Evolutionary conservation across 1,140 invertebrate genomes (phyloP), one percentile per base, ranked within the genome.

Genomic region (Drosophila setifemur): DNA sequence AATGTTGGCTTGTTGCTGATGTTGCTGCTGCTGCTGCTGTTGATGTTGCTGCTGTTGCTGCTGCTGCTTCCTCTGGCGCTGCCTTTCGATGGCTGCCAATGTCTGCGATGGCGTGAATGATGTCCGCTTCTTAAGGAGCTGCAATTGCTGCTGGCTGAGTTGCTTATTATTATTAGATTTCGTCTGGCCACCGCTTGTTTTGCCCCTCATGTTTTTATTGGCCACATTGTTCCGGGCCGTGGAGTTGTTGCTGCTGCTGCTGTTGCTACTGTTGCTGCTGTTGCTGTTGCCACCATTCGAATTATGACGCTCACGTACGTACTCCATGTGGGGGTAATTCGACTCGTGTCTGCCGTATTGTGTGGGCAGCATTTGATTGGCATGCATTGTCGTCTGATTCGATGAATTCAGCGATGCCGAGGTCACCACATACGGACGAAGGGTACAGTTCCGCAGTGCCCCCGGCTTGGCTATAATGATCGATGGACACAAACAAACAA

Each of bases 361-460:
- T 77, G 86, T 85, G 77, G 78, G 83, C 75, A 88, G 44, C 71
- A 90, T 86, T 81, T 90, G 89, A 90, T 90, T 90, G 85, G 73
- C 76, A 45, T 90, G 86, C 76, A 90, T 90, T 90, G 89, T 90
- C 77, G 89, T 89, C 73, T 89, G 85, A 88, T 90, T 90, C 69
- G 90, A 90, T 75, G 89, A 90, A 77, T 90, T 90, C 66, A 90
- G 67, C 49, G 88, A 90, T 14, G 88, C 87, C 25, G 87, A 90
- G 69, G 89, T 89, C 53, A 88, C 87, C 53, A 90, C 89, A 77
- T 90, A 90, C 47, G 90, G 90, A 67, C 94, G 93, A 14, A 96
- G 91, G 4, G 96, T 96, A 91, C 96, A 98, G 90, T 97, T 97
- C 11, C 94, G 93, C 42, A 96, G 91, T 1, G 96, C 92, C 63